A percentile compares a stretch with the other conserved stretches of the same genome.
Conservation (phyloP, 2,888 invertebrate species). For the Oxystoma pomonae region DNA sequence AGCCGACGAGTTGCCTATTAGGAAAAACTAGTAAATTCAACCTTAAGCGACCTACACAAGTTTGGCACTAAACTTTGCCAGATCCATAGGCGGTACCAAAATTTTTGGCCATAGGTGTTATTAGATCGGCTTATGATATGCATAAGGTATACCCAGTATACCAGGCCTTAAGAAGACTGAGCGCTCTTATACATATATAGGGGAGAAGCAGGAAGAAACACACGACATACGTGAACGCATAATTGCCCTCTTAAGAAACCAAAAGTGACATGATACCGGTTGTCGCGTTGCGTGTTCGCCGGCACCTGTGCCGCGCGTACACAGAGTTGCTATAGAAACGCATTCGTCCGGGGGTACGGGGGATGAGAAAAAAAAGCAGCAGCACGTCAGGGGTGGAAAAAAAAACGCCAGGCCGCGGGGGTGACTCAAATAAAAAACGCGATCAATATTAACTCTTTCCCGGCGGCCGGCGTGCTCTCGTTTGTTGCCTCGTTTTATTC, state of each 20-base stretch:
- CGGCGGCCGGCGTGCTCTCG: constrained; percentile 5
- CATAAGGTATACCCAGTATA: too few species aligned
- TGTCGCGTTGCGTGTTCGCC: constrained; percentile 47
- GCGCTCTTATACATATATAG: too few species aligned
- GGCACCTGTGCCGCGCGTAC: constrained; percentile 44
- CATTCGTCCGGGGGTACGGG: constrained; percentile 56
- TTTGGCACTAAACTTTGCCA: too few species aligned
- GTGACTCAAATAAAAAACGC: constrained; percentile 58
- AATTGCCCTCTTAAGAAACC: constrained; percentile 41
- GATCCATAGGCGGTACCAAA: too few species aligned
- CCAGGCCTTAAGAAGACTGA: too few species aligned
- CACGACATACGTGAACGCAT: constrained; percentile 22
- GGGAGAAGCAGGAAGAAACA: background rate
- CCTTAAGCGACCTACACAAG: too few species aligned
- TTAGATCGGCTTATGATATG: too few species aligned
- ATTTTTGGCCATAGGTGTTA: too few species aligned
- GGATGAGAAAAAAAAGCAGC: constrained; percentile 37
- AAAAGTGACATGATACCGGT: constrained; percentile 37
- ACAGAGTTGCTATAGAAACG: constrained; percentile 59
- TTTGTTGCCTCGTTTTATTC: too few species aligned
- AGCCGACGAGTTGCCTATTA: too few species aligned
- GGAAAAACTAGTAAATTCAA: too few species aligned
- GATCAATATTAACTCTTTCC: constrained; percentile 67
- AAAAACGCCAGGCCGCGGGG: constrained; percentile 48
- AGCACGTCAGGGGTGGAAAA: constrained; percentile 55